Percentiles rank a stretch among this genome's conserved stretches.
phyloP scores from a whole-genome alignment of 2,888 invertebrate genomes.

The Seira sanloemensis region DNA sequence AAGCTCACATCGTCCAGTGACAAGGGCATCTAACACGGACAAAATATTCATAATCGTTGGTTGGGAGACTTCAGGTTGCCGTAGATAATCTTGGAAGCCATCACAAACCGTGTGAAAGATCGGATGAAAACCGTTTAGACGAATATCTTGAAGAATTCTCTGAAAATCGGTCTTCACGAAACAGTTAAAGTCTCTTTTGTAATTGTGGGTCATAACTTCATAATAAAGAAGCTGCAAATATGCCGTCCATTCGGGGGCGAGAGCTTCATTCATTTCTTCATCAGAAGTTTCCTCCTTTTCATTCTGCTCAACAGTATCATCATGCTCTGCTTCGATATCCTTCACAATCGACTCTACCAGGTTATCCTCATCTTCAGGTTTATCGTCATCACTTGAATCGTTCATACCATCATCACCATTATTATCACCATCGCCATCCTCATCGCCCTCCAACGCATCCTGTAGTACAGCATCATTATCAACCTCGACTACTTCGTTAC shows the following conservation, averaged over 20 bases:
- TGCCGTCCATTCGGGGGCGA: conserved; percentile 21
- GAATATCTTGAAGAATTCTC: conserved; percentile 40
- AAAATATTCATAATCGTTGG: conserved; percentile 31
- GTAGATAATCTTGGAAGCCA: conserved; percentile 43
- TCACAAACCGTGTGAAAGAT: conserved; percentile 44
- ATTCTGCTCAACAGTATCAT: not conserved
- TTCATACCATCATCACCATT: not conserved
- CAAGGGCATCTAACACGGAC: conserved; percentile 30
- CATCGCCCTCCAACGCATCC: not conserved
- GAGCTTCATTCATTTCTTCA: not conserved
- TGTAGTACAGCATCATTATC: no score
- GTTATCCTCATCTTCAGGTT: not conserved
- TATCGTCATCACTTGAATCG: not conserved
- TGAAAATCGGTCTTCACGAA: not conserved
- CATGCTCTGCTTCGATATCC: not conserved
- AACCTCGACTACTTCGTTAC: not conserved
- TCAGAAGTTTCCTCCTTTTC: not conserved
- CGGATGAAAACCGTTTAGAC: conserved; percentile 21
- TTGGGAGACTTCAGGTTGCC: conserved; percentile 1
- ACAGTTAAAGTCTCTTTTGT: not conserved
- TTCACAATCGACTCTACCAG: not conserved
- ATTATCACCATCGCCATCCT: not conserved
- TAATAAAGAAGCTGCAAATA: conserved; percentile 29
- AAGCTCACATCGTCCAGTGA: conserved; percentile 18
- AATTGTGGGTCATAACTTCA: not conserved